phyloP scores from a whole-genome alignment of 2,113 vertebrate genomes.

The Holacanthus passer region DNA sequence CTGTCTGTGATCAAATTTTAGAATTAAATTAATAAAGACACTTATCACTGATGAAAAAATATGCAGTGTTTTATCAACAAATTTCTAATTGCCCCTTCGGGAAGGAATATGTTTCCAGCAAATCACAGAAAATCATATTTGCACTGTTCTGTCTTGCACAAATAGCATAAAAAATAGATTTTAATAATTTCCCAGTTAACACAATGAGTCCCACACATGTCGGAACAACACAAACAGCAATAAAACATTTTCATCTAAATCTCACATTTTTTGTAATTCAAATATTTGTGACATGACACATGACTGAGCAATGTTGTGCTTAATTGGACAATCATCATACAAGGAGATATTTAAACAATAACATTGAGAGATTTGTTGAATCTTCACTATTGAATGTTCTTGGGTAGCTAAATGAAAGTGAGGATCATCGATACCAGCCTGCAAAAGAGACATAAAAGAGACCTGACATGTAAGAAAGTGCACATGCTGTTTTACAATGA shows the following conservation, averaged over 20 bases:
- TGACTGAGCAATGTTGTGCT: neutral
- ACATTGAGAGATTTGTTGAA: neutral
- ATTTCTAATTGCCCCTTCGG: conserved; percentile 7
- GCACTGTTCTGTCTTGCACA: conserved; percentile 18
- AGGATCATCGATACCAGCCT: neutral
- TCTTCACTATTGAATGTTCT: neutral
- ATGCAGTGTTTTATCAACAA: conserved; percentile 15
- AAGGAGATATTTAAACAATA: neutral
- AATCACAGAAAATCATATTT: conserved; percentile 11
- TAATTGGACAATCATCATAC: neutral
- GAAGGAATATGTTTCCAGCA: conserved; percentile 27
- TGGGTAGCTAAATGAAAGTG: neutral
- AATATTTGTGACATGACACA: neutral
- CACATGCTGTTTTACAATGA: neutral
- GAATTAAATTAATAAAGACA: conserved; percentile 16
- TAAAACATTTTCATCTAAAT: neutral
- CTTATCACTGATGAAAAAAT: neutral
- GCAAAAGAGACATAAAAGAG: neutral
- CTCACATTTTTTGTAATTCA: conserved; percentile 3
- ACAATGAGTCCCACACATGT: conserved; percentile 22
- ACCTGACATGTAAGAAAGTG: neutral
- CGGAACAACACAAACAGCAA: conserved; percentile 9
- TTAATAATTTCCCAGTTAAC: conserved; percentile 15
- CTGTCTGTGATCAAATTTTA: neutral
- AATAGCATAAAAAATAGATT: conserved; percentile 5